These are phyloP conservation scores for Pempheris klunzingeri DNA, from an alignment of 2,797 vertebrate genomes.

Conservation along the genomic window DNA sequence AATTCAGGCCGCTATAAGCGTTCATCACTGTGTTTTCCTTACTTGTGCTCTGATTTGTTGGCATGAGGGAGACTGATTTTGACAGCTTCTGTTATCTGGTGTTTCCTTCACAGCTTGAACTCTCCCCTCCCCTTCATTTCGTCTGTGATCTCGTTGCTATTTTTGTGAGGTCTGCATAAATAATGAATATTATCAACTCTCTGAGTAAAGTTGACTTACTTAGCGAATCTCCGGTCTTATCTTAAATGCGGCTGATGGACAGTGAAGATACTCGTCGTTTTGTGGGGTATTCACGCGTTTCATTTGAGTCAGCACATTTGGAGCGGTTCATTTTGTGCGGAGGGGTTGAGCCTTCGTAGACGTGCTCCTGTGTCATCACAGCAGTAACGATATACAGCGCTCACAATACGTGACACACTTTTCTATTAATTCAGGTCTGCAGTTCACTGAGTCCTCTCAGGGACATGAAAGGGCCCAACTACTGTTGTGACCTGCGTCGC, in stretches of 20 bases:
- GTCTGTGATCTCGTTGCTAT: conserved; percentile 53
- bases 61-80: conserved; percentile 39
- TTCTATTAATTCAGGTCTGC: conserved; percentile 37
- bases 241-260: conserved; percentile 20
- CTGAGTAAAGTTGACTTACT: conserved; percentile 39
- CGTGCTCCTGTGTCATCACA: not conserved
- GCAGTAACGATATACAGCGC: conserved; percentile 25
- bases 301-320: conserved; percentile 35
- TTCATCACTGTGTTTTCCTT: conserved; percentile 30
- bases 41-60: conserved; percentile 49
- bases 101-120: conserved; percentile 53
- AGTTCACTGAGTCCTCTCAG: conserved; percentile 31
- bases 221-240: conserved; percentile 22
- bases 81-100: conserved; percentile 50
- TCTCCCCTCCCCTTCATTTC: conserved; percentile 28
- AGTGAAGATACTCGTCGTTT: not conserved
- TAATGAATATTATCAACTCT: conserved; percentile 52
- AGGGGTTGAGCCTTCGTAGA: not conserved
- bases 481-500: not conserved
- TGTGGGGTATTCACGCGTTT: conserved; percentile 16
- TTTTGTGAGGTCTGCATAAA: conserved; percentile 58
- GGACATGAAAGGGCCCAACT: not conserved
- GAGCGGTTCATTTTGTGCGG: not conserved
- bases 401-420: conserved; percentile 41
- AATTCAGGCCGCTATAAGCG: conserved; percentile 20